A percentile compares a stretch with the other conserved stretches of the same genome.
phyloP scores from a whole-genome alignment of 2,113 vertebrate species.

The Vidua macroura region DNA sequence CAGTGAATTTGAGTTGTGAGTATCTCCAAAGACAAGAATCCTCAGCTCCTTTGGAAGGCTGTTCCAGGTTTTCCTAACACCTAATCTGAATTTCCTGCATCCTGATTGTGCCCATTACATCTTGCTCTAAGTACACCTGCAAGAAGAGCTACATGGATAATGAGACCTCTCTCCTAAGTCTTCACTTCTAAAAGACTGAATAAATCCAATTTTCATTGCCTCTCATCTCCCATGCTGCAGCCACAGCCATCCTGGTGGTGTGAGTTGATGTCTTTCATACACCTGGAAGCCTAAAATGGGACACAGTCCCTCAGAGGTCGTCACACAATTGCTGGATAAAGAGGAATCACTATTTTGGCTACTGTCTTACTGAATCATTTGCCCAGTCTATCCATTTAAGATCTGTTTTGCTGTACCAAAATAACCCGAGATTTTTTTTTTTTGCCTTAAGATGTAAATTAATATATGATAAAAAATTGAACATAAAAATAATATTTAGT shows the following conservation, averaged over 20 bases:
- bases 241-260: neutral
- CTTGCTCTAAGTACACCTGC: neutral
- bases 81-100: neutral
- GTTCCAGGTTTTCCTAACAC: neutral
- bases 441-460: neutral
- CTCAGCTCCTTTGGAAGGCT: neutral
- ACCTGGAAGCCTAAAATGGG: neutral
- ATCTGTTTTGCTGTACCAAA: neutral
- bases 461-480: neutral
- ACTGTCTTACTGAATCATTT: neutral
- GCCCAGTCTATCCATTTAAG: neutral
- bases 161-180: neutral
- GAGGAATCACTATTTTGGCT: neutral
- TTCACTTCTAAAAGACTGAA: neutral
- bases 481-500: neutral
- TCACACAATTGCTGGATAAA: neutral
- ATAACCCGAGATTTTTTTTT: neutral
- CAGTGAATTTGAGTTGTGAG: neutral
- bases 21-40: neutral
- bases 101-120: neutral
- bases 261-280: neutral
- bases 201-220: neutral
- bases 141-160: neutral
- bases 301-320: neutral
- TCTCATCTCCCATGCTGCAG: neutral